Conservation (phyloP, 2,797 vertebrate species). For the Enteromius anoplus region DNA sequence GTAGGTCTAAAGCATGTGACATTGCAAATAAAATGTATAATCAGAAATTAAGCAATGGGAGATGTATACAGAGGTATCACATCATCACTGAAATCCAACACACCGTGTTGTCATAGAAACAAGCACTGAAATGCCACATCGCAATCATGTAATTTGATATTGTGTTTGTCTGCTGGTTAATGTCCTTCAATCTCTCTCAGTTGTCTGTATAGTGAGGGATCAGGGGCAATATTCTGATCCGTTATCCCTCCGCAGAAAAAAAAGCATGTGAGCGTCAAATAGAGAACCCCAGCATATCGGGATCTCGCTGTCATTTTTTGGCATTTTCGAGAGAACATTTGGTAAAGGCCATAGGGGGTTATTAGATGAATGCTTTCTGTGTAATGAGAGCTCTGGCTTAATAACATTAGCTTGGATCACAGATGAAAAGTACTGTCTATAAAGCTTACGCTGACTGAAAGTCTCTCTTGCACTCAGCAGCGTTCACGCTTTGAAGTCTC, state of each 20-base stretch:
- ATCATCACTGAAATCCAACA: conserved; percentile 38
- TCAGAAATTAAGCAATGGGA: not conserved
- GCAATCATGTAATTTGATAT: conserved; percentile 36
- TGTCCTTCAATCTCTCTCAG: conserved; percentile 36
- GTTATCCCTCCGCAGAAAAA: conserved; percentile 50
- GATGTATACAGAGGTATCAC: conserved; percentile 28
- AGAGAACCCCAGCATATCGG: conserved; percentile 53
- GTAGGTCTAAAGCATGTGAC: conserved; percentile 14
- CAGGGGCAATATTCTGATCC: conserved; percentile 52
- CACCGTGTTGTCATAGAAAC: conserved; percentile 47
- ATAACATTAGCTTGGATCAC: conserved; percentile 69
- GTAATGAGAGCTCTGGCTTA: conserved; percentile 72
- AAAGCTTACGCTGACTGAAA: conserved; percentile 59
- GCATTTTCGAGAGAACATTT: conserved; percentile 69
- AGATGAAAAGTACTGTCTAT: conserved; percentile 64
- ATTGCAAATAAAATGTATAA: conserved; percentile 7
- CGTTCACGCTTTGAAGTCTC: conserved; percentile 32
- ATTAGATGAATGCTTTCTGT: conserved; percentile 69
- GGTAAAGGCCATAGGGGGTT: conserved; percentile 70
- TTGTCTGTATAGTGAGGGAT: conserved; percentile 38
- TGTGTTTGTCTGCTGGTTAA: conserved; percentile 19
- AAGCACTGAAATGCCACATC: conserved; percentile 31
- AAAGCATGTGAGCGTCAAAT: conserved; percentile 56
- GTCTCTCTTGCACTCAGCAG: conserved; percentile 29
- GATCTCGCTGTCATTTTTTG: conserved; percentile 61